These are phyloP conservation scores for Ophion ellenae DNA, from an alignment of 2,888 invertebrate species.

Conservation along the genomic window DNA sequence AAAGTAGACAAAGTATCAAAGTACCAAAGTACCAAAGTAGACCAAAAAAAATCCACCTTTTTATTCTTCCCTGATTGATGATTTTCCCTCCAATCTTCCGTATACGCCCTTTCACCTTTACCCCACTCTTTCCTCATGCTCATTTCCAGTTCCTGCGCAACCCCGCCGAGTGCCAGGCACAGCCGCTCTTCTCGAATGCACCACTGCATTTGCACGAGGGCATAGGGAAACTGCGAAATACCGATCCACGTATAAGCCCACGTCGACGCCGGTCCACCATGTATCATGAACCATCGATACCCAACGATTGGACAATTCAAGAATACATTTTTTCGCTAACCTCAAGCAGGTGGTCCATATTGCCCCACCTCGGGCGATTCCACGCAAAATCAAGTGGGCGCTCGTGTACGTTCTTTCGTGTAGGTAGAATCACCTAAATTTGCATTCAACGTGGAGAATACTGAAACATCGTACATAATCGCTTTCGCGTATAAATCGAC, in stretches of 20 bases:
- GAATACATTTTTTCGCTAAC: background rate
- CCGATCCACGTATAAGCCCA: background rate
- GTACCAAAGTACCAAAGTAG: too few relatives aligned
- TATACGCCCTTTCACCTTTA: background rate
- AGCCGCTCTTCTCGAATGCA: background rate
- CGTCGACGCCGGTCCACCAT: background rate
- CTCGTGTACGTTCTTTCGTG: slow-evolving; percentile 19
- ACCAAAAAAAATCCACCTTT: background rate
- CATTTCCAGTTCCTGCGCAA: background rate
- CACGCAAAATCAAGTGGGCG: background rate
- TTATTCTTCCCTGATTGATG: background rate
- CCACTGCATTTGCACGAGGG: background rate
- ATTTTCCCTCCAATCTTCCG: background rate
- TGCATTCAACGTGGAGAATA: slow-evolving; percentile 73
- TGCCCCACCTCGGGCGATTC: slow-evolving; percentile 2
- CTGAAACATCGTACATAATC: slow-evolving; percentile 74
- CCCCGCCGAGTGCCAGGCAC: too few relatives aligned
- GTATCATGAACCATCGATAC: background rate
- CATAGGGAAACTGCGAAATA: background rate
- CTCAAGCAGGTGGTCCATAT: slow-evolving; percentile 9
- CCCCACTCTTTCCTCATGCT: background rate
- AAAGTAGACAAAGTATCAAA: too few relatives aligned
- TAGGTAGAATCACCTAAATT: slow-evolving; percentile 66
- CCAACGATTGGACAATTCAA: background rate
- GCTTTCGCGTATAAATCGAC: slow-evolving; percentile 68